A percentile compares a stretch with the other conserved stretches of the same genome.
phyloP scores from a whole-genome alignment of 2,113 vertebrate genomes.

The Pseudopipra pipra region DNA sequence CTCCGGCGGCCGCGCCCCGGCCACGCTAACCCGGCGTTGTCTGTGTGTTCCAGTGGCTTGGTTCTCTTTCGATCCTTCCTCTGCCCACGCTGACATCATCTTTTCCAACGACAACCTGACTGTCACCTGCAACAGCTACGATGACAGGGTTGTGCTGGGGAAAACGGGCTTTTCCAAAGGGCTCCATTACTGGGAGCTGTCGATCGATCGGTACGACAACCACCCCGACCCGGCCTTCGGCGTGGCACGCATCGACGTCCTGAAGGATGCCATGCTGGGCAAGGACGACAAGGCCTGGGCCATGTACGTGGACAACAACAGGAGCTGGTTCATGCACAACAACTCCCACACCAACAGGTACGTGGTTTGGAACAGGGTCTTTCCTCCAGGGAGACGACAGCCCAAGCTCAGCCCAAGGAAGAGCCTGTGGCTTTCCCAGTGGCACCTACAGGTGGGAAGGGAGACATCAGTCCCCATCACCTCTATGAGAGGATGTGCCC shows the following conservation, averaged over 20 bases:
- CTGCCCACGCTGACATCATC: slow-evolving; percentile 95
- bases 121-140: slow-evolving; percentile 96
- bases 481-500: background rate
- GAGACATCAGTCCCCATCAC: rapidly evolving
- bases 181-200: slow-evolving; percentile 97
- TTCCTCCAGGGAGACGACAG: background rate
- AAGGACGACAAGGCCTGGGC: slow-evolving; percentile 99
- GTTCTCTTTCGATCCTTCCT: slow-evolving; percentile 92
- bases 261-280: slow-evolving; percentile 97
- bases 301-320: slow-evolving; percentile 99
- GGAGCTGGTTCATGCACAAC: slow-evolving; percentile 99
- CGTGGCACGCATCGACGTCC: slow-evolving; percentile 86
- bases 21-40: background rate
- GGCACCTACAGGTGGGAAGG: background rate
- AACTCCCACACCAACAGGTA: slow-evolving; percentile 99
- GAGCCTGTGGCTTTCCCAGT: background rate
- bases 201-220: slow-evolving; percentile 95
- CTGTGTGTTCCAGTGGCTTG: slow-evolving; percentile 86
- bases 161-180: slow-evolving; percentile 94
- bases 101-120: slow-evolving; percentile 99
- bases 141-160: slow-evolving; percentile 93
- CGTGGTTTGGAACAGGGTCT: background rate
- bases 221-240: slow-evolving; percentile 97
- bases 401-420: background rate
- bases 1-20: rapidly evolving